phyloP scores from a whole-genome alignment of 2,888 invertebrate genomes.

The Germaria angustata region DNA sequence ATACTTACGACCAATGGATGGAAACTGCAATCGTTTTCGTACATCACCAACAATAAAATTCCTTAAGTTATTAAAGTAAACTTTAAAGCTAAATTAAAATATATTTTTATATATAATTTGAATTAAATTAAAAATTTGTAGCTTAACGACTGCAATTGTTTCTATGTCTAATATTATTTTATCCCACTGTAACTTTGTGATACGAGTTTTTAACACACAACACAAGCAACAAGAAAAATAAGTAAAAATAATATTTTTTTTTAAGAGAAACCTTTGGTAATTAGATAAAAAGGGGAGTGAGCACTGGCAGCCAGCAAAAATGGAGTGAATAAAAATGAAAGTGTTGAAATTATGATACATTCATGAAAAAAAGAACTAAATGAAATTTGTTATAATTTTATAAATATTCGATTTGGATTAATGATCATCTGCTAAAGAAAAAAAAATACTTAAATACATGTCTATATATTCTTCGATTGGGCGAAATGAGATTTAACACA shows the following conservation, averaged over 20 bases:
- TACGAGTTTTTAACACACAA: constrained; percentile 17
- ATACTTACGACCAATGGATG: too few species aligned
- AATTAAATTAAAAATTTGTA: too few species aligned
- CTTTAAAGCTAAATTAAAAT: too few species aligned
- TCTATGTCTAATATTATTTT: too few species aligned
- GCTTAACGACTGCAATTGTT: too few species aligned
- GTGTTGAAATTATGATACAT: constrained; percentile 51
- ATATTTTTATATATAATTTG: too few species aligned
- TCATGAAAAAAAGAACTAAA: constrained; percentile 2
- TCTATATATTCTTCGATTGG: background rate
- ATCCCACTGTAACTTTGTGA: constrained; percentile 5
- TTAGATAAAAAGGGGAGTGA: background rate
- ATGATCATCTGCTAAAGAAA: background rate
- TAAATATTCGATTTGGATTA: constrained; percentile 16
- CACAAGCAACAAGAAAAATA: background rate
- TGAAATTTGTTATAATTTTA: background rate
- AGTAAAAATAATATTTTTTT: constrained; percentile 22
- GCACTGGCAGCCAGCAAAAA: background rate
- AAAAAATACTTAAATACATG: background rate
- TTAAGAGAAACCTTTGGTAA: constrained; percentile 27
- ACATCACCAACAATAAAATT: too few species aligned
- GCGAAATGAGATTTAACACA: constrained; percentile 21
- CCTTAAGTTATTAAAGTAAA: too few species aligned
- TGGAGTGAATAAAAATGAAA: constrained; percentile 49
- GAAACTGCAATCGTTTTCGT: too few species aligned